A percentile compares a stretch with the other conserved stretches of the same genome.
phyloP scores from a whole-genome alignment of 2,888 invertebrate genomes.

The Globia sparganii region DNA sequence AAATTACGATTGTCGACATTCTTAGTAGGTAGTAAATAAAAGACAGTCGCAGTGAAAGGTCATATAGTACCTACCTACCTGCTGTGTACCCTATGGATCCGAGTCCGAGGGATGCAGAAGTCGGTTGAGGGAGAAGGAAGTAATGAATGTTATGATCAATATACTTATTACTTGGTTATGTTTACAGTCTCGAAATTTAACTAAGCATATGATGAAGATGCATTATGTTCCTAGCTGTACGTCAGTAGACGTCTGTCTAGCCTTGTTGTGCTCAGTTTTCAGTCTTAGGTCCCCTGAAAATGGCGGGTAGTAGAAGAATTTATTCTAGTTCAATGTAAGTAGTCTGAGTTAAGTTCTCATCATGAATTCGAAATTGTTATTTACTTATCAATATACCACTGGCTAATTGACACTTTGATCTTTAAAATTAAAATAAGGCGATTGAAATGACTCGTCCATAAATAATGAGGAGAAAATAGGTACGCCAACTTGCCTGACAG shows the following conservation, averaged over 20 bases:
- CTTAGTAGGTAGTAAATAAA: neutral
- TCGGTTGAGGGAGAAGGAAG: conserved; percentile 36
- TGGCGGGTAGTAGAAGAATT: neutral
- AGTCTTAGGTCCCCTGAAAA: neutral
- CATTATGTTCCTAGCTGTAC: neutral
- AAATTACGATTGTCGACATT: conserved; percentile 1
- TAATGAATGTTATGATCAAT: conserved; percentile 16
- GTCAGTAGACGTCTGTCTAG: neutral
- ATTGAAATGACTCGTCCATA: conserved; percentile 24
- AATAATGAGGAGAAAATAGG: conserved; percentile 47
- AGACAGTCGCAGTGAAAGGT: conserved; percentile 20
- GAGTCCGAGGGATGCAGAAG: conserved; percentile 31
- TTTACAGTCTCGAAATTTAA: conserved; percentile 9
- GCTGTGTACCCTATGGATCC: conserved; percentile 36
- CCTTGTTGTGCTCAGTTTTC: neutral
- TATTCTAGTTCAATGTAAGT: neutral
- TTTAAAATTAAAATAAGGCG: conserved; percentile 47
- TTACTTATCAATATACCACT: conserved; percentile 39
- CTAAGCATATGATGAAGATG: neutral
- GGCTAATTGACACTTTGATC: conserved; percentile 56
- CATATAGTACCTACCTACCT: conserved; percentile 8
- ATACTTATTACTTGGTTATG: too few relatives aligned
- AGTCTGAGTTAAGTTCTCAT: conserved; percentile 1
- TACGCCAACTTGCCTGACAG: conserved; percentile 20
- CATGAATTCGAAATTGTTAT: conserved; percentile 17